A percentile compares a stretch with the other conserved stretches of the same genome.
phyloP scores from a whole-genome alignment of 2,113 vertebrate species.

The Electrona antarctica region DNA sequence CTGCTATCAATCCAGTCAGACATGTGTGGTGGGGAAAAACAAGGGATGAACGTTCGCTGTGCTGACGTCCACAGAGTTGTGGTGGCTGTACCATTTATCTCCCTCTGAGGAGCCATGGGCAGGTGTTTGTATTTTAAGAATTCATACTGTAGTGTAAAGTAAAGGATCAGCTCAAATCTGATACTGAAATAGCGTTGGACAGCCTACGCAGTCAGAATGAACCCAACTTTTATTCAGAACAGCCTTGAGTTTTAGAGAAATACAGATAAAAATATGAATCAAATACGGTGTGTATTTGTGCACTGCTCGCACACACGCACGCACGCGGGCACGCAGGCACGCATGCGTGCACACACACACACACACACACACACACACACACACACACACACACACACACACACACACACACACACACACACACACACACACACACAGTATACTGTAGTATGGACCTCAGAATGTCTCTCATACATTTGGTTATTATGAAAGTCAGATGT shows the following conservation, averaged over 20 bases:
- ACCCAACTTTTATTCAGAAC: no score
- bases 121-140: conserved; percentile 1
- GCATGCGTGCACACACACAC: neutral
- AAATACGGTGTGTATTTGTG: no score
- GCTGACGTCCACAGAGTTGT: neutral
- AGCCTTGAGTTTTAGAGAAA: no score
- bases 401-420: conserved; percentile 6
- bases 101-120: conserved; percentile 1
- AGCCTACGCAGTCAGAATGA: no score
- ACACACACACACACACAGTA: no score
- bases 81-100: conserved; percentile 6
- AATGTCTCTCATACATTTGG: no score
- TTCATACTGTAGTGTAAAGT: no score
- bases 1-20: neutral
- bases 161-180: no score
- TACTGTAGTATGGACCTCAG: no score
- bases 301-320: neutral
- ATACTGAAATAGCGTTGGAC: no score
- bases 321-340: neutral
- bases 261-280: no score
- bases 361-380: neutral
- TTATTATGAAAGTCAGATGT: no score
- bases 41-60: conserved; percentile 11
- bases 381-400: conserved; percentile 8
- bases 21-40: neutral